These are phyloP conservation scores for Bombus waltoni DNA, from an alignment of 1,140 invertebrate genomes.

Conservation along the genomic window DNA sequence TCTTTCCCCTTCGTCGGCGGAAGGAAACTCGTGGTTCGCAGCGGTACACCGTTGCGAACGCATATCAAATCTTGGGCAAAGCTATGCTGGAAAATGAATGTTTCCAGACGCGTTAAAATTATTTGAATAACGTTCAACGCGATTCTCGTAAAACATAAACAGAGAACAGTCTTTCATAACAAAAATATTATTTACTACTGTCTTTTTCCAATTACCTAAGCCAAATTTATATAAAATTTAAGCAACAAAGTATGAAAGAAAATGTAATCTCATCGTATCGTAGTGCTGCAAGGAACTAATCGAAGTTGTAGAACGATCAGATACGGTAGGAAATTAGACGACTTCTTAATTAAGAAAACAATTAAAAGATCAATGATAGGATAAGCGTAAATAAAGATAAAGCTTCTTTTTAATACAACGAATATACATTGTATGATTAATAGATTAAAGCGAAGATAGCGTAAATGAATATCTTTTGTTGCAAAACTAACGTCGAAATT, in stretches of 20 bases:
- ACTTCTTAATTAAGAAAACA: neutral
- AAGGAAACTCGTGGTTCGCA: conserved; percentile 27
- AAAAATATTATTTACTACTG: neutral
- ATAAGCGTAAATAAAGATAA: neutral
- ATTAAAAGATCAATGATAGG: neutral
- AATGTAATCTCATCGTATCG: neutral
- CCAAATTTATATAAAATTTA: neutral
- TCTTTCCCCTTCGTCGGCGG: neutral
- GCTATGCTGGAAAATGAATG: neutral
- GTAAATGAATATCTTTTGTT: neutral
- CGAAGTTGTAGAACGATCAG: neutral
- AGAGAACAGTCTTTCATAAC: too few relatives aligned
- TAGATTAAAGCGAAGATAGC: neutral
- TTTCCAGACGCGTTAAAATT: neutral
- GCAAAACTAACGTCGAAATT: neutral
- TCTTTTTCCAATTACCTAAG: neutral
- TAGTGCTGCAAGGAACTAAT: neutral
- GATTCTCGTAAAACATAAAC: neutral
- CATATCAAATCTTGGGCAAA: neutral
- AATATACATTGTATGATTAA: too few relatives aligned
- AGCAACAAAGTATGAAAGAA: neutral
- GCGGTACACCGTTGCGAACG: conserved; percentile 4
- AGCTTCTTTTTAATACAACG: neutral
- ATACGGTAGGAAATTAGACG: neutral
- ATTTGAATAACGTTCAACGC: neutral